Base-by-base conservation (phyloP, 2,888 invertebrate genomes). In the Lepidocyrtoides sp. region DNA sequence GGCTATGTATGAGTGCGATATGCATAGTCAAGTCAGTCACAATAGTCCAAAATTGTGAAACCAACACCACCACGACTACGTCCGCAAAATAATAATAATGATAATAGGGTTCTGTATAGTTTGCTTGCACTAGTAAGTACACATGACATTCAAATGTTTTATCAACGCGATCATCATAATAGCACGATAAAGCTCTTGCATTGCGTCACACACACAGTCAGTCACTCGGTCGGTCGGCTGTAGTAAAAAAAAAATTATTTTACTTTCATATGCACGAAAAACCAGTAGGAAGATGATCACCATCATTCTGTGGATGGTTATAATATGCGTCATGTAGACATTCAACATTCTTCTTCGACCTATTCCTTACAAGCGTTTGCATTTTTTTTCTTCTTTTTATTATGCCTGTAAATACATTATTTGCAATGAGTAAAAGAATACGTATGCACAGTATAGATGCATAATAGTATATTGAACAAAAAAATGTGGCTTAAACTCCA, bases 91-190 rank as follows among this genome's bases (percentile, higher is more conserved):
- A 63, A 63, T 82, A 5, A 26, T n/a, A n/a, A n/a, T n/a, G n/a
- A n/a, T n/a, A n/a, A n/a, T n/a, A n/a, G n/a, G n/a, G n/a, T n/a
- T n/a, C 36, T 60, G 23, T 81, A 36, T n/a, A 57, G 72, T n/a
- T n/a, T n/a, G n/a, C n/a, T n/a, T n/a, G n/a, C n/a, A n/a, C n/a
- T n/a, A n/a, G n/a, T n/a, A 44, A 23, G 29, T 66, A 82, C 26
- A n/a, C 72, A 79, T 87, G 87, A 87, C 87, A 87, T 87, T 87
- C 79, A 87, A 66, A 66, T 48, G 51, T 36, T 23, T 51, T 87
- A 66, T 66, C 75, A 75, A 44, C 41, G 44, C 2, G 23, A 75
- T 75, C 26, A 48, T 75, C 44, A 26, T 75, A 48, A 20, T 20
- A 26, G 75, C 12, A 29, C 44, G 51, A 48, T 75, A 48, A 48